These are phyloP conservation scores for Corydoras sp. DNA, from an alignment of 2,113 vertebrate genomes.

Conservation along the genomic window DNA sequence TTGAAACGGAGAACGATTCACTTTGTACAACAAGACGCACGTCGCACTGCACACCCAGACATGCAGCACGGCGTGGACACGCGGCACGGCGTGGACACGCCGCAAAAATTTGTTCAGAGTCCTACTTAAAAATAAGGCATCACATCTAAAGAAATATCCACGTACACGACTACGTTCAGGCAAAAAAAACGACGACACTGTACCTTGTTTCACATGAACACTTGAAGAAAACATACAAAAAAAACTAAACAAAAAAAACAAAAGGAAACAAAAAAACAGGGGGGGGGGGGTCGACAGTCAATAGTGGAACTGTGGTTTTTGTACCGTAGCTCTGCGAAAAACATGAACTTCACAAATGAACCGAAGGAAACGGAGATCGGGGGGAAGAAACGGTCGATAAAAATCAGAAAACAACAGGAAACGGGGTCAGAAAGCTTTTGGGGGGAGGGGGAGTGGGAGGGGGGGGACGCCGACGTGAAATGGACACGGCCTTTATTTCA, in stretches of 20 bases:
- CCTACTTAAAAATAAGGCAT: constrained; percentile 52
- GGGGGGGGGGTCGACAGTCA: not conserved
- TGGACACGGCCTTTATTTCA: constrained; percentile 4
- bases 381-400: constrained; percentile 4
- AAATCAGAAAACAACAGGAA: not conserved
- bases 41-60: constrained; percentile 49
- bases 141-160: constrained; percentile 51
- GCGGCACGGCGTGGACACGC: constrained; percentile 18
- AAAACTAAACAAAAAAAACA: too few species aligned
- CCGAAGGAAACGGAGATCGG: not conserved
- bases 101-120: constrained; percentile 35
- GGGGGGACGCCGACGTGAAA: constrained; percentile 1
- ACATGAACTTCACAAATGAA: constrained; percentile 4
- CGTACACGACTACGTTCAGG: constrained; percentile 37
- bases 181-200: constrained; percentile 21
- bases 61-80: constrained; percentile 7
- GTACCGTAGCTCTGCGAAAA: constrained; percentile 55
- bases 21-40: constrained; percentile 43
- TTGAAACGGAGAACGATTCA: constrained; percentile 51
- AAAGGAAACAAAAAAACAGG: too few species aligned
- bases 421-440: not conserved
- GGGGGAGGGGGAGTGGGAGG: not conserved
- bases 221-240: not conserved
- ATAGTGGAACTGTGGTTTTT: constrained; percentile 46
- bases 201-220: constrained; percentile 37